Evolutionary conservation across 2,797 vertebrate species (phyloP), one percentile per base, ranked within the genome.

Genomic region (Bovichtus variegatus): DNA sequence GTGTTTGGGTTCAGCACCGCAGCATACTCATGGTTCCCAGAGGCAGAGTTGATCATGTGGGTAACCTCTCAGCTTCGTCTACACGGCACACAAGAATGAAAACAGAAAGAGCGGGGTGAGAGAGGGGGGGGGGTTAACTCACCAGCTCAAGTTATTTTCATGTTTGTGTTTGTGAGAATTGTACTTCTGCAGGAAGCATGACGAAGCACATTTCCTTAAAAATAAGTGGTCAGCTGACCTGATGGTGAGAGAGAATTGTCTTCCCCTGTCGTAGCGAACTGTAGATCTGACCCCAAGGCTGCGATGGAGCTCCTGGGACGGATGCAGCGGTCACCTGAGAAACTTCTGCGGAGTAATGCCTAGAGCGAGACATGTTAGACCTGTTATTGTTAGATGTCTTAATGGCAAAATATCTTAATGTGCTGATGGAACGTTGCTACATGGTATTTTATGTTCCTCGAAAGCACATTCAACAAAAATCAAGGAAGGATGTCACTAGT

Each of bases 251-350:
- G 86, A 0, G 89, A 89, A 18, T 82, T 80, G 49, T 91, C 91
- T 36, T 94, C 94, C 58, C 91, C 92, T 2, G 93, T 27, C 0
- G 94, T 78, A 8, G 77, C 47, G 74, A 95, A 96, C 76, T 93
- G 93, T 6, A 94, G 78, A 74, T 97, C 96, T 0, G 93, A 89
- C 0, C 92, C 94, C 21, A 97, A 88, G 9, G 95, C 94, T 58
- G 93, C 93, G 0, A 96, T 95, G 47, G 96, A 96, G 65, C 95
- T 95, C 21, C 96, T 91, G 41, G 96, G 92, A 21, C 95, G 95
- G 13, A 94, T 86, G 51, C 96, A 96, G 3, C 96, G 95, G 41
- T 97, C 97, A 18, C 96, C 96, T 9, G 97, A 97, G 86, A 96
- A 96, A 57, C 96, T 97, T 77, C 96, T 91, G 46, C 95, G 94